phyloP scores from a whole-genome alignment of 1,140 invertebrate species.

The Scaptomyza graminum region DNA sequence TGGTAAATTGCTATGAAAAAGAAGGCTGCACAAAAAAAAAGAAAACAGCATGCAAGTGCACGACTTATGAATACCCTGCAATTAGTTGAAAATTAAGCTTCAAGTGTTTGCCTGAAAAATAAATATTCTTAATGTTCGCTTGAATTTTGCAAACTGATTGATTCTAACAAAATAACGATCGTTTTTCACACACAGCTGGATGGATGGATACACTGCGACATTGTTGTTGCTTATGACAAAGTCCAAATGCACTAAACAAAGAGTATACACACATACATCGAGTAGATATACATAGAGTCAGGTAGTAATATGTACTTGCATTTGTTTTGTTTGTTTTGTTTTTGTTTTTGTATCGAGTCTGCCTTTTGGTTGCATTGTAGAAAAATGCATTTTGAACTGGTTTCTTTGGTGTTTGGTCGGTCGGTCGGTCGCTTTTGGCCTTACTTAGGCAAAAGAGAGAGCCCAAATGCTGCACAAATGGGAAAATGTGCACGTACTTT shows the following conservation, averaged over 20 bases:
- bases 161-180: neutral
- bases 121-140: neutral
- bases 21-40: conserved; percentile 11
- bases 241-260: neutral
- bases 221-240: neutral
- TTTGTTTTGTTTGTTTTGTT: neutral
- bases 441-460: conserved; percentile 2
- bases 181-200: neutral
- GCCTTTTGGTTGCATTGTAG: conserved; percentile 10
- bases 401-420: conserved; percentile 29
- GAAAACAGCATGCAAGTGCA: neutral
- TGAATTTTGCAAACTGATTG: neutral
- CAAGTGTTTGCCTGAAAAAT: no score
- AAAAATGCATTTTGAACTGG: conserved; percentile 53
- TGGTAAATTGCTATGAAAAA: conserved; percentile 67
- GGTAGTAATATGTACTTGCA: conserved; percentile 1
- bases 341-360: neutral
- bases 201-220: no score
- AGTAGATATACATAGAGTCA: no score
- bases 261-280: neutral
- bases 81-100: no score
- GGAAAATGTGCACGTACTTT: conserved; percentile 47
- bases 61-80: neutral
- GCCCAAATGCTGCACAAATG: conserved; percentile 30
- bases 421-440: conserved; percentile 22